These are phyloP conservation scores for Oreochromis niloticus DNA, from an alignment of 2,113 vertebrate species.

Conservation along the genomic window DNA sequence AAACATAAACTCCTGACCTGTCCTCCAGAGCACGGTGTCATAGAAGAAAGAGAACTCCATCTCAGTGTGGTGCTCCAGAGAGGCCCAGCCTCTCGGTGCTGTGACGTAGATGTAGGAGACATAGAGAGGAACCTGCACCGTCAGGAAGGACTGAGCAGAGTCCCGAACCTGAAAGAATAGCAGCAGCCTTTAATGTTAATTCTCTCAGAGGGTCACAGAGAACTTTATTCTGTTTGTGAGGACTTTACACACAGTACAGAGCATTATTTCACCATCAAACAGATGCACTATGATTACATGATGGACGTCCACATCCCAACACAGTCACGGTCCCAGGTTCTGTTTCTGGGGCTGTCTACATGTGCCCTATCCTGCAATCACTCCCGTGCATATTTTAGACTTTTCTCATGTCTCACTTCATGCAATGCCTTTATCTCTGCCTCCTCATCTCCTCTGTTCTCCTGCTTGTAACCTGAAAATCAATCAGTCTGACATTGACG, in stretches of 20 bases:
- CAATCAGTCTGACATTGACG: fast-evolving
- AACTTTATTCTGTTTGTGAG: fast-evolving
- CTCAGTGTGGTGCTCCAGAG: conserved; percentile 96
- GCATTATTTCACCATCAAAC: not conserved
- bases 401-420: not conserved
- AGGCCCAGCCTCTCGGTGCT: conserved; percentile 93
- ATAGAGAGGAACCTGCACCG: conserved; percentile 90
- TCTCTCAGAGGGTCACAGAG: not conserved
- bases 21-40: conserved; percentile 96
- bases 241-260: fast-evolving
- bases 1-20: conserved; percentile 61
- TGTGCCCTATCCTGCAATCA: not conserved
- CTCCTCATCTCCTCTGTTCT: not conserved
- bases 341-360: not conserved
- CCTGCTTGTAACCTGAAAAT: not conserved
- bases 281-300: not conserved
- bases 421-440: fast-evolving
- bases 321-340: fast-evolving
- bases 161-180: conserved; percentile 82
- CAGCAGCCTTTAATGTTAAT: not conserved
- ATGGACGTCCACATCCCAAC: fast-evolving
- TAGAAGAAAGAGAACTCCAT: conserved; percentile 99
- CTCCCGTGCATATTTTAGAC: not conserved
- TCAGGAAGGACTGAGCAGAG: conserved; percentile 96
- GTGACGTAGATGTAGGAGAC: conserved; percentile 98